These are phyloP conservation scores for Urocolius indicus DNA, from an alignment of 2,113 vertebrate species.

Conservation along the genomic window DNA sequence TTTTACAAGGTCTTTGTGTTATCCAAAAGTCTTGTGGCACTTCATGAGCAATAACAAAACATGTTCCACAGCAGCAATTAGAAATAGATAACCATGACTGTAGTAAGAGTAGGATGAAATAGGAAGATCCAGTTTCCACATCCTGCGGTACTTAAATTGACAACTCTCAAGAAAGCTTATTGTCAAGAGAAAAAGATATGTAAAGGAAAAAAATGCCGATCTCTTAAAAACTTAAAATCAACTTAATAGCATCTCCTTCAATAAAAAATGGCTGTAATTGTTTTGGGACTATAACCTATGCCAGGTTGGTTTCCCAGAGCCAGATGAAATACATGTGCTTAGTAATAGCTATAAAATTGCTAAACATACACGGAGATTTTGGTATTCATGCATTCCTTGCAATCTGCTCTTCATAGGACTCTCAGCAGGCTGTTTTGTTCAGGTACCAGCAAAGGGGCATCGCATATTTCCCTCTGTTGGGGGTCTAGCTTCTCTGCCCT, in stretches of 20 bases:
- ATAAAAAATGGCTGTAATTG: background rate
- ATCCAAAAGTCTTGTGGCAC: background rate
- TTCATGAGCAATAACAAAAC: background rate
- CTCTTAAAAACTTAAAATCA: background rate
- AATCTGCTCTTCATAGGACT: background rate
- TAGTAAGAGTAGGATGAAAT: background rate
- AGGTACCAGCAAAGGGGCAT: background rate
- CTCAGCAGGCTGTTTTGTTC: background rate
- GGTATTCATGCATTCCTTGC: background rate
- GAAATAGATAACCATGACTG: background rate
- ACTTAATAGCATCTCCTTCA: background rate
- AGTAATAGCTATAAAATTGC: background rate
- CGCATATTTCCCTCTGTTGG: background rate
- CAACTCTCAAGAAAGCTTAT: background rate
- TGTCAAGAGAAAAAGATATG: background rate
- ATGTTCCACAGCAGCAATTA: background rate
- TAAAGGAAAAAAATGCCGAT: background rate
- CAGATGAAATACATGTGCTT: background rate
- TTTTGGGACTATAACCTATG: background rate
- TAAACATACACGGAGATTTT: background rate
- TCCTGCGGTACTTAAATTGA: background rate
- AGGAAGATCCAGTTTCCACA: background rate
- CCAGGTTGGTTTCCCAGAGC: background rate
- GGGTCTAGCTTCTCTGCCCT: background rate
- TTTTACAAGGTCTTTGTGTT: background rate